These are phyloP conservation scores for Macropis europaea DNA, from an alignment of 2,888 invertebrate species.

Conservation along the genomic window DNA sequence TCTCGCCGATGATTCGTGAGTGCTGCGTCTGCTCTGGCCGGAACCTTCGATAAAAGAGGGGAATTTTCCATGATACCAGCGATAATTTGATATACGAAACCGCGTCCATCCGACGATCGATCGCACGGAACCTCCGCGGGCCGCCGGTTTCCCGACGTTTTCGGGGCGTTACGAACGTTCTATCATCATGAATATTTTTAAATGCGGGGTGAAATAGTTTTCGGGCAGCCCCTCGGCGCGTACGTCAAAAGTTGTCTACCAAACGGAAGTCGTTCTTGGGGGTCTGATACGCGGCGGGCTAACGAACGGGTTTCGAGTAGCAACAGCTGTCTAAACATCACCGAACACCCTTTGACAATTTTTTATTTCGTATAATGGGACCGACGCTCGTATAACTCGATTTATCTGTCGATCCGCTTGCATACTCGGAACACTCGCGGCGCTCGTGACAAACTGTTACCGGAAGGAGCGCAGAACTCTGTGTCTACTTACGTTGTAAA, in stretches of 20 bases:
- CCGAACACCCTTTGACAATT: slow-evolving; percentile 53
- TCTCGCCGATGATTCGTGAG: slow-evolving; percentile 43
- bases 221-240: slow-evolving; percentile 5
- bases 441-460: neutral
- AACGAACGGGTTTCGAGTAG: slow-evolving; percentile 59
- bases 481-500: slow-evolving; percentile 88
- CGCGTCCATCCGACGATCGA: neutral
- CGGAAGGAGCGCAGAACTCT: neutral
- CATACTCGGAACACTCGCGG: neutral
- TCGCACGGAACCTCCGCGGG: too few species aligned
- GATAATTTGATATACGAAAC: slow-evolving; percentile 20
- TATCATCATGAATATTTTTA: slow-evolving; percentile 31
- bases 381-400: slow-evolving; percentile 21
- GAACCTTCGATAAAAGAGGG: slow-evolving; percentile 39
- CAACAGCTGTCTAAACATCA: slow-evolving; percentile 62
- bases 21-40: slow-evolving; percentile 38
- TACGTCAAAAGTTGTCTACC: slow-evolving; percentile 13
- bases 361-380: slow-evolving; percentile 47
- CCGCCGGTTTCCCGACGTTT: neutral
- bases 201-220: neutral
- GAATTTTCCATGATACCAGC: slow-evolving; percentile 7
- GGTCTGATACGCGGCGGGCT: slow-evolving; percentile 39
- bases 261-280: slow-evolving; percentile 55
- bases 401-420: slow-evolving; percentile 29
- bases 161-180: neutral